phyloP scores from a whole-genome alignment of 2,113 vertebrate species.

The Piaya cayana region DNA sequence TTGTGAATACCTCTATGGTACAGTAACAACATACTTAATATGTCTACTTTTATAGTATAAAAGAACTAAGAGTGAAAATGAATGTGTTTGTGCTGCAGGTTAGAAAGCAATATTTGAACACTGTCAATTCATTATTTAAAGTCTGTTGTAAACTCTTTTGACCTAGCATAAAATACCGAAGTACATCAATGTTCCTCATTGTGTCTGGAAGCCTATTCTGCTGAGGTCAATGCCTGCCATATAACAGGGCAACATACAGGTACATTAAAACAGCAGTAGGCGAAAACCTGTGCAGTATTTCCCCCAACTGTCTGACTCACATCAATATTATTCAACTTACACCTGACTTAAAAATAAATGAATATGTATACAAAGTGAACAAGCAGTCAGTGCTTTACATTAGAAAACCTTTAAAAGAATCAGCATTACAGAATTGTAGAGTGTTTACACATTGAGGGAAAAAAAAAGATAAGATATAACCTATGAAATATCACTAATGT shows the following conservation, averaged over 20 bases:
- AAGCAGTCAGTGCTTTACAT: not conserved
- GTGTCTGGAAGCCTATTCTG: not conserved
- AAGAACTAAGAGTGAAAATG: not conserved
- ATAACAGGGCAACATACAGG: not conserved
- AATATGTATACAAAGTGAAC: not conserved
- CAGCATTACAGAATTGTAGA: not conserved
- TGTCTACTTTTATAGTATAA: not conserved
- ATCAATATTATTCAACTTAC: not conserved
- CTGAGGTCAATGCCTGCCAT: not conserved
- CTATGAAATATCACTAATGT: not conserved
- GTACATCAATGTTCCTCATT: not conserved
- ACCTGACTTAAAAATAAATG: not conserved
- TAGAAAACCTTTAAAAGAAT: not conserved
- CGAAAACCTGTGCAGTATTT: not conserved
- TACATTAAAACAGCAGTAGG: not conserved
- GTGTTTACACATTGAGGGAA: rapidly evolving
- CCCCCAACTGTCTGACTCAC: not conserved
- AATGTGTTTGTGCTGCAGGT: not conserved
- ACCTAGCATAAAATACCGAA: not conserved
- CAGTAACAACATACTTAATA: not conserved
- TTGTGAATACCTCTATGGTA: not conserved
- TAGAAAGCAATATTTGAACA: not conserved
- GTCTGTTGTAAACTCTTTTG: not conserved
- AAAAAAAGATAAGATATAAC: not conserved
- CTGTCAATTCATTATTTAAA: not conserved